These are phyloP conservation scores for Taurulus bubalis DNA, from an alignment of 2,113 vertebrate genomes.

Conservation along the genomic window DNA sequence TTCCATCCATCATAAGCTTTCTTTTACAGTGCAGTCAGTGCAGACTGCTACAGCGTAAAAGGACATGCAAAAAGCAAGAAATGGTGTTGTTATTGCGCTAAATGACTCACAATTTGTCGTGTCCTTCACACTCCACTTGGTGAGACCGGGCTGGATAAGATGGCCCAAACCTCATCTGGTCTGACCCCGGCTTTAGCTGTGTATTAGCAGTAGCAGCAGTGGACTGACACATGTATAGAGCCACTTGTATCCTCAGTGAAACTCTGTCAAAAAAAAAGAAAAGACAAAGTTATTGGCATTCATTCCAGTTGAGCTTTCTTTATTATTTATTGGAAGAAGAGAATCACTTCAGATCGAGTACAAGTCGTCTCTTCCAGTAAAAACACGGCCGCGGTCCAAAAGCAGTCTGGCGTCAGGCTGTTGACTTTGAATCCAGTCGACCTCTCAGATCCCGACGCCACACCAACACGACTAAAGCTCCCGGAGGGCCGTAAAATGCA, in stretches of 20 bases:
- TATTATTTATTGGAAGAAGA: neutral
- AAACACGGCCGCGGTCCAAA: constrained; percentile 32
- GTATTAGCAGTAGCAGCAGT: neutral
- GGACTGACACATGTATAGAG: neutral
- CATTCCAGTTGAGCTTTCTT: neutral
- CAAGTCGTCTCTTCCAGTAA: constrained; percentile 31
- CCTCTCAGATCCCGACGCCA: constrained; percentile 46
- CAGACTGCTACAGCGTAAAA: too few species aligned
- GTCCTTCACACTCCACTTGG: too few species aligned
- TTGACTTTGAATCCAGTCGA: constrained; percentile 37
- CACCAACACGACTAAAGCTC: constrained; percentile 37
- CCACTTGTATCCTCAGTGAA: neutral
- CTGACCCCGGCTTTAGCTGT: neutral
- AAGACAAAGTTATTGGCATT: neutral
- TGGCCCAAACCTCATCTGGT: neutral
- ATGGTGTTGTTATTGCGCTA: too few species aligned
- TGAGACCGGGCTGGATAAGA: too few species aligned
- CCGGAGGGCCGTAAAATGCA: constrained; percentile 14
- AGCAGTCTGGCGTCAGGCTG: constrained; percentile 24
- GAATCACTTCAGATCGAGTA: neutral
- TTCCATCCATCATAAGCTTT: too few species aligned
- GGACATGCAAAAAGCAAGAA: too few species aligned
- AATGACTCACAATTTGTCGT: too few species aligned
- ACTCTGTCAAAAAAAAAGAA: neutral
- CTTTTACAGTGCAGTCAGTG: too few species aligned